Evolutionary conservation across 2,113 vertebrate genomes (phyloP), one percentile per base, ranked within the genome.

Genomic region (Panthera leo): DNA sequence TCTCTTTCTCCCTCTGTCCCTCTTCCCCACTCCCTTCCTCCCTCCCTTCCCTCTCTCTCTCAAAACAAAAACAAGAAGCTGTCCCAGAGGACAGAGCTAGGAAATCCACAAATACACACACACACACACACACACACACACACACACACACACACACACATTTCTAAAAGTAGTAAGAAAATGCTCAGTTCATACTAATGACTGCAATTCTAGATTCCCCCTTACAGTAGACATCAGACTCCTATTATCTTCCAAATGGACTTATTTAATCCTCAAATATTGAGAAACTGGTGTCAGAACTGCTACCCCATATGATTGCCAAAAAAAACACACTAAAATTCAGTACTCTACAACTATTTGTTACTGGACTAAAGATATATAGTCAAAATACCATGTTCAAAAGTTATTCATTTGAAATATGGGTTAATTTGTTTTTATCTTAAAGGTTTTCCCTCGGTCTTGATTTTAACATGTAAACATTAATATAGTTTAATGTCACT

Each of bases 261-360:
- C 16, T 85, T 80, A 84, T 36, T 85, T 48, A 65, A 45, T 80
- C 31, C 75, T 25, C n/a, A 90, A 94, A 73, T 19, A 27, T 48
- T 67, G 48, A 96, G 65, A 61, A 92, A 84, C 53, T 67, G 15
- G 42, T 84, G 75, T 84, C n/a, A 67, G 48, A 95, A 58, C 31
- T 67, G 61, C 61, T 79, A 34, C 68, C 9, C 63, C 31, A 61
- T 34, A 79, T 27, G 9, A 70, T 5, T 23, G 16, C 67, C 58
- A 80, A 89, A 84, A n/a, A 70, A 70, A 70, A n/a, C 63, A 55
- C 45, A 45, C 85, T 89, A 61, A 55, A 94, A 91, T 67, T 91
- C 63, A 86, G 18, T 34, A 80, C 70, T 75, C 75, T 48, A 88
- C 2, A 45, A n/a, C 68, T 76, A 76, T 39, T 87, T 29, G 34